Evolutionary conservation across 2,113 vertebrate species (phyloP).

Genomic region (Pholis gunnellus): DNA sequence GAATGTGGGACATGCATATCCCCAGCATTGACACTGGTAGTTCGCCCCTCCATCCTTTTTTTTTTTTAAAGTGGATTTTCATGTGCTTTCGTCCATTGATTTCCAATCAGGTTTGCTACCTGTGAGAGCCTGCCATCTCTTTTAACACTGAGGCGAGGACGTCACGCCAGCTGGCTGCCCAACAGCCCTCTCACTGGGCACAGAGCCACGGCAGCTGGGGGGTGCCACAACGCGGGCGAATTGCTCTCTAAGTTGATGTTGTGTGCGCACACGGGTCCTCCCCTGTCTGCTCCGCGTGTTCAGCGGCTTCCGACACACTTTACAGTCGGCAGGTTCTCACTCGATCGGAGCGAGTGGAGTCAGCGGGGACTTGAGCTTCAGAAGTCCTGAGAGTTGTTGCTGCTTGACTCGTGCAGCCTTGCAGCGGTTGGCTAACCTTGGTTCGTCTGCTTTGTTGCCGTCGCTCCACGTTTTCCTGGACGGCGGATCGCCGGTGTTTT

Average conservation of each 20-base stretch:
- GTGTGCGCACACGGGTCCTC: conserved; percentile 28
- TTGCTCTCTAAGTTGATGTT: conserved; percentile 63
- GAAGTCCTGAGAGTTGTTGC: conserved; percentile 36
- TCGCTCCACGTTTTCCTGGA: conserved; percentile 13
- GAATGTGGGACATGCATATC: conserved; percentile 63
- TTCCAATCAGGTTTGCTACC: conserved; percentile 62
- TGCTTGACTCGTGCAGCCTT: conserved; percentile 29
- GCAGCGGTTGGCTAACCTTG: conserved; percentile 41
- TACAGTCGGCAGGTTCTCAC: conserved; percentile 47
- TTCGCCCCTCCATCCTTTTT: conserved; percentile 24
- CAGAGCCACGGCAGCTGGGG: conserved; percentile 63
- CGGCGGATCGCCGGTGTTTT: conserved; percentile 44
- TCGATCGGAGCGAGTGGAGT: conserved; percentile 51
- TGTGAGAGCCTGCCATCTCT: conserved; percentile 55
- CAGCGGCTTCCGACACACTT: conserved; percentile 44
- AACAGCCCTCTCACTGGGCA: conserved; percentile 58
- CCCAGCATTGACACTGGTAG: conserved; percentile 36
- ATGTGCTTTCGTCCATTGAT: conserved; percentile 47
- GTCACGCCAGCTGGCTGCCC: conserved; percentile 65
- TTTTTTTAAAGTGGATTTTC: conserved; percentile 1
- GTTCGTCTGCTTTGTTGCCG: conserved; percentile 18
- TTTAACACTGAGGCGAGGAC: conserved; percentile 44
- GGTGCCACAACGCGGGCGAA: conserved; percentile 67
- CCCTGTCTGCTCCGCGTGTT: conserved; percentile 30
- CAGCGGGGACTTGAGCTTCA: conserved; percentile 51